phyloP scores from a whole-genome alignment of 2,888 invertebrate genomes.

The Lasioglossum marginatum region DNA sequence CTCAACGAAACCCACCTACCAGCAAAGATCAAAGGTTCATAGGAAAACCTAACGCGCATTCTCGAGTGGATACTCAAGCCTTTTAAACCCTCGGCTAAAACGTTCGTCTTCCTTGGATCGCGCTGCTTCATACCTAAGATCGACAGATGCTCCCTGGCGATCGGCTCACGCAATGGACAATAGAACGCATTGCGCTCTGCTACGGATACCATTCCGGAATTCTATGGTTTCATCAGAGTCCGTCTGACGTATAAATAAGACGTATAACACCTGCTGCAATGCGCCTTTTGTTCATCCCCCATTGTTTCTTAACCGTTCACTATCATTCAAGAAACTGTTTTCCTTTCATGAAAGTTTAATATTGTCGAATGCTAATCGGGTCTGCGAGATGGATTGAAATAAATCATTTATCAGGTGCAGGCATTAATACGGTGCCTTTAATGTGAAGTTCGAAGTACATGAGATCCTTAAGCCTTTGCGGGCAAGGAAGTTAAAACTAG shows the following conservation, averaged over 20 bases:
- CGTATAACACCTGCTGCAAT: slow-evolving; percentile 59
- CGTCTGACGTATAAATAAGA: slow-evolving; percentile 65
- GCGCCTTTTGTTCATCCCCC: slow-evolving; percentile 46
- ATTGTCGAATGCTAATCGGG: slow-evolving; percentile 12
- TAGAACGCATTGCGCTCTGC: slow-evolving; percentile 47
- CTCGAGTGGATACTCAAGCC: not conserved
- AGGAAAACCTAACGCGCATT: not conserved
- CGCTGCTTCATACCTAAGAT: not conserved
- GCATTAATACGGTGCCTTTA: too few species aligned
- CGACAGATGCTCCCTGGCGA: slow-evolving; percentile 61
- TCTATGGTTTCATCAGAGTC: slow-evolving; percentile 64
- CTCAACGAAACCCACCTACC: not conserved
- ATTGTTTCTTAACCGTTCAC: slow-evolving; percentile 53
- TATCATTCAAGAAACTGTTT: slow-evolving; percentile 38
- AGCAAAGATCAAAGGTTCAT: not conserved
- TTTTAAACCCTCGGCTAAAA: not conserved
- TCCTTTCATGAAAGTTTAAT: slow-evolving; percentile 52
- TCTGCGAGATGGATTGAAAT: not conserved
- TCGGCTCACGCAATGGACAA: slow-evolving; percentile 53
- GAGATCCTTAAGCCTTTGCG: too few species aligned
- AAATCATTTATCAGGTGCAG: not conserved
- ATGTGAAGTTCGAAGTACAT: not conserved
- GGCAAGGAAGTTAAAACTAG: not conserved
- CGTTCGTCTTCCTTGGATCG: too few species aligned
- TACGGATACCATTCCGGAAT: slow-evolving; percentile 51